phyloP scores from a whole-genome alignment of 2,797 vertebrate genomes.

The Centroberyx gerrardi region DNA sequence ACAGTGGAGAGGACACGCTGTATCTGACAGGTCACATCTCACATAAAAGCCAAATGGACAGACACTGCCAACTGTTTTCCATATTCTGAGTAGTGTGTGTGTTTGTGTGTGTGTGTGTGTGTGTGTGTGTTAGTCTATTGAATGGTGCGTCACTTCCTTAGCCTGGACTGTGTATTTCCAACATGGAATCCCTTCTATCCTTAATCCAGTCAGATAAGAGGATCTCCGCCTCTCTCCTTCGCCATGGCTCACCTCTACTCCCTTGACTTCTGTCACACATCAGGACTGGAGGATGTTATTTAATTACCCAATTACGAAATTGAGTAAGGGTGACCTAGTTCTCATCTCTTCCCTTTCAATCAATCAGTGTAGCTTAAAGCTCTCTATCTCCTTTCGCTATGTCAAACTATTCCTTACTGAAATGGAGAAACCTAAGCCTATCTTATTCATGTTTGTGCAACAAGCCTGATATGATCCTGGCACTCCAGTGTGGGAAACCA shows the following conservation, averaged over 20 bases:
- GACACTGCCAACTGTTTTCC: background rate
- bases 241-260: constrained; percentile 40
- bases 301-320: constrained; percentile 12
- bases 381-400: background rate
- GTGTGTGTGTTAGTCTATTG: background rate
- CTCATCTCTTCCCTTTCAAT: background rate
- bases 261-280: constrained; percentile 22
- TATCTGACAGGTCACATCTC: background rate
- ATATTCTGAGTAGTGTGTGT: background rate
- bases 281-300: constrained; percentile 23
- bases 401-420: background rate
- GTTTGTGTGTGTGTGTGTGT: background rate
- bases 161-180: constrained; percentile 42
- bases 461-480: background rate
- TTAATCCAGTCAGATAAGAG: constrained; percentile 76
- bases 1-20: constrained; percentile 9
- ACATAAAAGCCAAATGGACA: background rate
- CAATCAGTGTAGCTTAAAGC: constrained; percentile 1
- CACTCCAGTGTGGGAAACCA: background rate
- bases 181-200: constrained; percentile 53
- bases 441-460: background rate
- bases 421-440: background rate
- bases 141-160: constrained; percentile 1
- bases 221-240: constrained; percentile 57
- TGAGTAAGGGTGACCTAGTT: background rate